phyloP scores from a whole-genome alignment of 1,140 invertebrate species.

The Coptotermes formosanus region DNA sequence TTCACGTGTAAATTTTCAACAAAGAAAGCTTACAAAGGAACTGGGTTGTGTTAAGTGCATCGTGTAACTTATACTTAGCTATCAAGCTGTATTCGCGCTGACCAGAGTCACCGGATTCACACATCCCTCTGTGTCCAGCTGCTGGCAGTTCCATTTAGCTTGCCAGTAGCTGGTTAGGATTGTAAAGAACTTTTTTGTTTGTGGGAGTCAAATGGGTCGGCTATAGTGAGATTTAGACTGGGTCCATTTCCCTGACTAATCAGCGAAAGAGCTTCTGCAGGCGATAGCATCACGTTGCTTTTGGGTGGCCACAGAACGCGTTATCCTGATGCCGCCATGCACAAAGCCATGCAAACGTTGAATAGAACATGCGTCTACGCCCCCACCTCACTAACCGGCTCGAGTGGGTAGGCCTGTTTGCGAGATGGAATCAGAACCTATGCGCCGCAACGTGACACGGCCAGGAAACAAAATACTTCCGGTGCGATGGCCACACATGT shows the following conservation, averaged over 20 bases:
- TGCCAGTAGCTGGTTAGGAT: background rate
- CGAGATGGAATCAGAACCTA: background rate
- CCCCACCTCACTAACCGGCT: background rate
- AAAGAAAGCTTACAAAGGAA: too few species aligned
- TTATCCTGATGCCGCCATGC: background rate
- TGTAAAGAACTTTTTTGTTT: constrained; percentile 16
- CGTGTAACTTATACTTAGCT: background rate
- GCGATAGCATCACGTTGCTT: background rate
- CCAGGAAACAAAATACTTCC: background rate
- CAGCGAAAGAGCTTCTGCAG: constrained; percentile 1
- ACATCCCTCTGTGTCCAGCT: too few species aligned
- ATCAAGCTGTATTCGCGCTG: too few species aligned
- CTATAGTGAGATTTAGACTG: background rate
- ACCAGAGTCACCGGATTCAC: background rate
- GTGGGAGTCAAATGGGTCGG: constrained; percentile 3
- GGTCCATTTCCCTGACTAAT: background rate
- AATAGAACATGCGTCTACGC: background rate
- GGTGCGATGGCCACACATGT: background rate
- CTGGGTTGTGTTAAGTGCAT: background rate
- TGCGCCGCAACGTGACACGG: background rate
- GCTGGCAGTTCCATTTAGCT: background rate
- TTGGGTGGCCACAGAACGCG: background rate
- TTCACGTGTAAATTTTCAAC: too few species aligned
- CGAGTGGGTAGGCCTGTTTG: too few species aligned
- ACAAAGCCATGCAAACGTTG: background rate